Evolutionary conservation across 1,140 invertebrate species (phyloP), one percentile per base, ranked within the genome.

Genomic region (Penaeus japonicus): DNA sequence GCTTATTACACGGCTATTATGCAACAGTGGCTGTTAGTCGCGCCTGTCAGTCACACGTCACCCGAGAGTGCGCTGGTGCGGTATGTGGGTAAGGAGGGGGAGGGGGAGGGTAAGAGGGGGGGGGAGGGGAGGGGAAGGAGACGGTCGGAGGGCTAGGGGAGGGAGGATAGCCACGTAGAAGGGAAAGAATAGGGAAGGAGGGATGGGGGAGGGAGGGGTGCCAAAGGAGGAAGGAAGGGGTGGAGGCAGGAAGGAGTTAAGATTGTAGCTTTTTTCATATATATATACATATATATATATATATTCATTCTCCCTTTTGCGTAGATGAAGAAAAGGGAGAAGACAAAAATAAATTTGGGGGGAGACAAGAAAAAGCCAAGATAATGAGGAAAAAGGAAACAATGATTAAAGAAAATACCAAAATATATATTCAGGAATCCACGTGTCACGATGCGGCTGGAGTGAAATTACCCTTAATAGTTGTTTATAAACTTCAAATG

Each of bases 41-140:
- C 55, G 75, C 32, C 30, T 86, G 75, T 54, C 54, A 79, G 53
- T 79, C 75, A 79, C 84, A 65, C 32, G 84, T 86, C 84, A 54
- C 55, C 75, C 17, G 55, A 53, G 47, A 75, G 55, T n/a, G 54
- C 24, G 18, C 53, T 53, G 62, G 30, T 0, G 62, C 24, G 32
- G 55, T n/a, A 30, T 32, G 80, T 32, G 70, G 54, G 70, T 12
- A 65, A 75, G 65, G 47, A 27, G 47, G 35, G 54, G 39, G 2
- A 32, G 65, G 84, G 39, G 84, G 70, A 12, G 30, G 47, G 22
- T 5, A 55, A 80, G 79, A 22, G 24, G 35, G n/a, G 7, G 7
- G 27, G 27, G 12, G 3, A n/a, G n/a, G 30, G 30, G 57, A 18
- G 7, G 22, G n/a, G 53, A 17, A 20, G 53, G 39, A 20, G 82